Evolutionary conservation across 2,797 vertebrate genomes (phyloP).

Genomic region (Esox lucius): DNA sequence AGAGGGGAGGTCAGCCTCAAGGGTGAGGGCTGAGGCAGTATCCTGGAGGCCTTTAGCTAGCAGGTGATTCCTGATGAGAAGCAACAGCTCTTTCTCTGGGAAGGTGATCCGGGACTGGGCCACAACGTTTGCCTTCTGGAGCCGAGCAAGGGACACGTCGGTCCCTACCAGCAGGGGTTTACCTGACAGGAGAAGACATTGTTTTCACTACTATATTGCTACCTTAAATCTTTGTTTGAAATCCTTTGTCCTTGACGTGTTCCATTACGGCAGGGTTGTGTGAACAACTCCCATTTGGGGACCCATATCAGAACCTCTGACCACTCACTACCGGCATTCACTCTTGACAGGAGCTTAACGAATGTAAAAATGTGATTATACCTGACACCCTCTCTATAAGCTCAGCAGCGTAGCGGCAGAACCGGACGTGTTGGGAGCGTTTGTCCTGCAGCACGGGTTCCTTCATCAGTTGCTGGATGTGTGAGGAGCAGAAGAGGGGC

Average conservation of each 20-base stretch:
- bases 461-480: conserved; percentile 98
- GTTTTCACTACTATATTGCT: background rate
- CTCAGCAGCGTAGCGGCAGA: conserved; percentile 91
- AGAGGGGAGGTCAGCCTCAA: conserved; percentile 87
- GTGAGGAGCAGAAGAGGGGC: conserved; percentile 92
- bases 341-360: no score
- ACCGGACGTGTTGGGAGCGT: conserved; percentile 91
- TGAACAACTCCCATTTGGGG: no score
- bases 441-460: conserved; percentile 97
- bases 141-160: conserved; percentile 88
- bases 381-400: conserved; percentile 84
- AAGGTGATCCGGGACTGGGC: conserved; percentile 93
- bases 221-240: background rate
- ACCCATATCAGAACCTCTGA: no score
- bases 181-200: conserved; percentile 67
- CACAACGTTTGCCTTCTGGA: conserved; percentile 93
- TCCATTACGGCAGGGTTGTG: no score
- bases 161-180: conserved; percentile 89
- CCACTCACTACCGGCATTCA: no score
- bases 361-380: background rate
- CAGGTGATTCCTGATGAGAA: conserved; percentile 93
- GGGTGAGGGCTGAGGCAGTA: conserved; percentile 82
- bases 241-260: no score
- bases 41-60: conserved; percentile 89
- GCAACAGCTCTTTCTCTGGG: conserved; percentile 91